Base-by-base conservation (phyloP, 30 jellyfish, hydroid and myxozoan species). In the Cassiopea xamachana region DNA sequence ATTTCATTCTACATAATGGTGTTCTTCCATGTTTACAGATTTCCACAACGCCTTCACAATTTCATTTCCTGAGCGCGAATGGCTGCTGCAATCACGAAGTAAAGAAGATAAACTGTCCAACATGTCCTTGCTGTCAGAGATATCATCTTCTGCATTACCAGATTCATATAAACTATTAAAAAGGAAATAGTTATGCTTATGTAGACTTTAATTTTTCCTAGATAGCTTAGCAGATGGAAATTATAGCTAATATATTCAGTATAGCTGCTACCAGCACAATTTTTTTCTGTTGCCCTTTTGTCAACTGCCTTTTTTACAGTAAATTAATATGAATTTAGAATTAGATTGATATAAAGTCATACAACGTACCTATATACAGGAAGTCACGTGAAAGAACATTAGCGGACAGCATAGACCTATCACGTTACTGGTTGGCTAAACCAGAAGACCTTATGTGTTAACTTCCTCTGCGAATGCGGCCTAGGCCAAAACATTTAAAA, bases 51-150 rank as follows among this genome's bases (percentile, higher is more conserved):
- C 94, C 3, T 87, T 87, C 89, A 75, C 84, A 39, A 47, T 87
- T 14, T 75, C 94, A 15, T 67, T 77, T 77, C 88, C 84, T 18
- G 89, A 87, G 68, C 87, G 87, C 2, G 94, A 87, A 2, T 87
- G 94, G 94, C 80, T 87, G 1, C 80, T 87, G 73, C 85, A 75
- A 46, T 89, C 94, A 68, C 43, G 44, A 50, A 60, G 58, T n/a
- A 79, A 68, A 67, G 89, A 87, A 64, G 89, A 87, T 1, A 87
- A 87, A 44, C 55, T 87, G 1, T 77, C 94, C 45, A 60, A 69
- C 81, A 62, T 87, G 85, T 87, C 94, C 5, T 19, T 76, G 19
- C 59, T 87, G 51, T 51, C 89, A 8, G 89, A 87, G 48, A 46
- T 69, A n/a, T 69, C 92, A 46, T 48, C 92, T 50, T 83, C 85